Evolutionary conservation across 2,888 invertebrate genomes (phyloP), one percentile per base, ranked within the genome.

Genomic region (Diadegma fenestrale): DNA sequence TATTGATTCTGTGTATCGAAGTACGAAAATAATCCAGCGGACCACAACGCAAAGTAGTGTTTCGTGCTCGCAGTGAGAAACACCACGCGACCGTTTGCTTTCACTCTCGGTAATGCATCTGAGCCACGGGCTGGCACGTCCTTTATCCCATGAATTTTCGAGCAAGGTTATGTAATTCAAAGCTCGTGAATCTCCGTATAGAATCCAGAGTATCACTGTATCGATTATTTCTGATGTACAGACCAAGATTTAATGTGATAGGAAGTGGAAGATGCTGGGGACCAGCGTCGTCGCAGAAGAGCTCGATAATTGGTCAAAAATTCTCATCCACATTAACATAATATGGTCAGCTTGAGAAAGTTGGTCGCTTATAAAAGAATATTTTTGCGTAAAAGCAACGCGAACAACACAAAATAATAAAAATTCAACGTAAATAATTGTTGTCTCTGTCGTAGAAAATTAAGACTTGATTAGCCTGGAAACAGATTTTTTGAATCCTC

Each of bases 61-160:
- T 77, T 80, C 75, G 61, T 33, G 72, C 72, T 64, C 80, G 33
- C 33, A 79, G 71, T 51, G 86, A 71, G 80, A 82, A 85, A 72
- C 58, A 82, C 83, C 58, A 58, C 54, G 71, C 82, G 82, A 80
- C 83, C 64, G 86, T 83, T 86, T 92, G 90, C 94, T 94, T 94
- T 94, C 94, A 93, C 93, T 93, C 92, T 91, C 90, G 58, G 86
- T 87, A 87, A 87, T 90, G 90, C 90, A 93, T 93, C 93, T 92
- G 92, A 89, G 88, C 88, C 85, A 78, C 88, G 87, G 87, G 81
- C 86, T 88, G 79, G 71, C 69, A 77, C 83, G 83, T 84, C 87
- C 89, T 90, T 88, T 88, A 89, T 88, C 84, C 88, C 88, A 41
- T 80, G 80, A 85, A 91, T 90, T 92, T 92, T 92, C 89, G 90